Percentiles rank a stretch among this genome's conserved stretches.
Conservation (phyloP, 2,888 invertebrate species). For the Drosophila mettleri region DNA sequence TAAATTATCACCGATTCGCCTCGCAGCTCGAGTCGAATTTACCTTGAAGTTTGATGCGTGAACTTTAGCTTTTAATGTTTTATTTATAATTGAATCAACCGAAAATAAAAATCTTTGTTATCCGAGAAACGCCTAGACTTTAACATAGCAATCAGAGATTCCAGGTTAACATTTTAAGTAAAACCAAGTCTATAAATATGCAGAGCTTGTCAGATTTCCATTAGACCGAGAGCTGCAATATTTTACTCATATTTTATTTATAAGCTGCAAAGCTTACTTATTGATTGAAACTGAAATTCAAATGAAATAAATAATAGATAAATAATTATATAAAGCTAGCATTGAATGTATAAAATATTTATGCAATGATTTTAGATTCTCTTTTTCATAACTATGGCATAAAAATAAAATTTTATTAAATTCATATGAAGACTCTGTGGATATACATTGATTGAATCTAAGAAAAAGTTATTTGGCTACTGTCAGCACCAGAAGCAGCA, state of each 20-base stretch:
- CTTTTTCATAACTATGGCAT: not conserved
- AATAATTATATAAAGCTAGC: not conserved
- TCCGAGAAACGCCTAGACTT: not conserved
- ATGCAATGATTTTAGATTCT: not conserved
- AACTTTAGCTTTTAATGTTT: not conserved
- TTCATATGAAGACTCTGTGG: conserved; percentile 5
- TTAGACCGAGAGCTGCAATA: not conserved
- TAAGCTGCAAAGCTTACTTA: not conserved
- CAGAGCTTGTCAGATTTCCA: not conserved
- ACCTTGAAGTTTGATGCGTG: not conserved
- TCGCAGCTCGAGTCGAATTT: not conserved
- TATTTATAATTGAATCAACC: not conserved
- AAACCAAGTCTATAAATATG: not conserved
- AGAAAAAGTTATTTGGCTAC: not conserved
- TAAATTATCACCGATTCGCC: not conserved
- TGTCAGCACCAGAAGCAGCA: not conserved
- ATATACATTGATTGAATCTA: conserved; percentile 8
- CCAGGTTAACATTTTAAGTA: not conserved
- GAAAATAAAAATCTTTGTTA: not conserved
- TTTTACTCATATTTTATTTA: not conserved
- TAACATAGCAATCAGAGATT: not conserved
- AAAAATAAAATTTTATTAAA: conserved; percentile 4
- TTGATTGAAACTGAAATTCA: conserved; percentile 2
- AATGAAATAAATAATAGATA: not conserved
- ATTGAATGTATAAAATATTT: not conserved